phyloP scores from a whole-genome alignment of 2,797 vertebrate species.

The Ctenosaura bakeri region DNA sequence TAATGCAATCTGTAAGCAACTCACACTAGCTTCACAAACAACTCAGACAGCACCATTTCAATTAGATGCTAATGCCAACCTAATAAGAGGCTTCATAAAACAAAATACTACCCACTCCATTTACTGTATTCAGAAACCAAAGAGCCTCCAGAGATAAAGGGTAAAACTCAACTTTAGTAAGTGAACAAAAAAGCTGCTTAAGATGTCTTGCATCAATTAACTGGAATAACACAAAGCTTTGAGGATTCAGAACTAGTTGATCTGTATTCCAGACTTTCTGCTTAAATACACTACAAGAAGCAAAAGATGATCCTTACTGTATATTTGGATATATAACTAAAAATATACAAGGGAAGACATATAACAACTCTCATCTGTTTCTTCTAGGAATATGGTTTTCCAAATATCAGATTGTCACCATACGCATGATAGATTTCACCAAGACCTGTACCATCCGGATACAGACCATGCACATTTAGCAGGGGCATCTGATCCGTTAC shows the following conservation, averaged over 20 bases:
- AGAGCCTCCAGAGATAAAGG: background rate
- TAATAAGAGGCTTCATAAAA: background rate
- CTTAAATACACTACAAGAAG: constrained; percentile 49
- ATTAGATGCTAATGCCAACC: background rate
- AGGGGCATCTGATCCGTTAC: constrained; percentile 32
- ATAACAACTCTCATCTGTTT: background rate
- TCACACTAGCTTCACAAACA: background rate
- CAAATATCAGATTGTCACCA: background rate
- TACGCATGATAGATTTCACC: background rate
- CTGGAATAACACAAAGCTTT: background rate
- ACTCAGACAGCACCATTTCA: background rate
- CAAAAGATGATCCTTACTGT: constrained; percentile 29
- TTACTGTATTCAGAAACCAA: constrained; percentile 2
- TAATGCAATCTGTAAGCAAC: background rate
- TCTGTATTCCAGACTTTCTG: constrained; percentile 53
- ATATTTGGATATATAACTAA: constrained; percentile 20
- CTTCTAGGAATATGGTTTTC: constrained; percentile 19
- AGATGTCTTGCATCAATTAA: background rate
- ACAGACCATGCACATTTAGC: constrained; percentile 40
- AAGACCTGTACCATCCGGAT: background rate
- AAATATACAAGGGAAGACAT: constrained; percentile 6
- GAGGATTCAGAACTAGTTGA: constrained; percentile 25
- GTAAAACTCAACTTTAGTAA: constrained; percentile 7
- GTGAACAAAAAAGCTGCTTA: background rate
- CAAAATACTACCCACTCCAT: background rate